These are phyloP conservation scores for Corythucha ciliata DNA, from an alignment of 2,888 invertebrate species.

Conservation along the genomic window DNA sequence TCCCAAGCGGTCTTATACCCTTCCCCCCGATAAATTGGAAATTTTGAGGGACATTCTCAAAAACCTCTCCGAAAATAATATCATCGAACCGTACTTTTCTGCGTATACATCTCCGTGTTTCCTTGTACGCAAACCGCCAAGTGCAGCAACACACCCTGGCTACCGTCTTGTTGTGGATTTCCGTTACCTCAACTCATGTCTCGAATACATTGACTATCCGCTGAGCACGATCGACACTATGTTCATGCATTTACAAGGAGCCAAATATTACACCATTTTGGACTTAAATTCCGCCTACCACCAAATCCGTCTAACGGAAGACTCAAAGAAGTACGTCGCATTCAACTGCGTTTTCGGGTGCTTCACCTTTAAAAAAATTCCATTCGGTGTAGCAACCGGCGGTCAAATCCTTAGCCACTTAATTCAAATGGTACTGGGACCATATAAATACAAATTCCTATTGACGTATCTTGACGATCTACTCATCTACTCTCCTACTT, in stretches of 20 bases:
- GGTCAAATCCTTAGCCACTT: constrained; percentile 5
- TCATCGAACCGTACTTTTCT: neutral
- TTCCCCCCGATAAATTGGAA: too few species aligned
- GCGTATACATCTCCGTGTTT: constrained; percentile 6
- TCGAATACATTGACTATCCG: constrained; percentile 9
- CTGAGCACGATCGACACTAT: constrained; percentile 14
- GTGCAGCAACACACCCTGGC: neutral
- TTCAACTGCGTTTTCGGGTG: constrained; percentile 15
- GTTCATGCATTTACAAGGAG: constrained; percentile 7
- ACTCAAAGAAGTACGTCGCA: constrained; percentile 12
- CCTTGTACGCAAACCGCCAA: constrained; percentile 3
- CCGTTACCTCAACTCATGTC: neutral
- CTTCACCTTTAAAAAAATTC: constrained; percentile 19
- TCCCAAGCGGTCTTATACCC: too few species aligned
- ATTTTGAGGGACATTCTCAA: constrained; percentile 1
- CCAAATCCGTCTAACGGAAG: constrained; percentile 17
- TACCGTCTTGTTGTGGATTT: too few species aligned
- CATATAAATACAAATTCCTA: constrained; percentile 24
- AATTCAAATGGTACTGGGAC: constrained; percentile 25
- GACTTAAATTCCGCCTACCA: constrained; percentile 23
- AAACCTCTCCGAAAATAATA: neutral
- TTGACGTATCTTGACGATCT: constrained; percentile 29
- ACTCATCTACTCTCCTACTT: constrained; percentile 19
- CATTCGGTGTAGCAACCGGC: constrained; percentile 25
- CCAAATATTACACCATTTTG: constrained; percentile 20